Evolutionary conservation across 2,888 invertebrate species (phyloP).

Genomic region (Agrotis ipsilon): DNA sequence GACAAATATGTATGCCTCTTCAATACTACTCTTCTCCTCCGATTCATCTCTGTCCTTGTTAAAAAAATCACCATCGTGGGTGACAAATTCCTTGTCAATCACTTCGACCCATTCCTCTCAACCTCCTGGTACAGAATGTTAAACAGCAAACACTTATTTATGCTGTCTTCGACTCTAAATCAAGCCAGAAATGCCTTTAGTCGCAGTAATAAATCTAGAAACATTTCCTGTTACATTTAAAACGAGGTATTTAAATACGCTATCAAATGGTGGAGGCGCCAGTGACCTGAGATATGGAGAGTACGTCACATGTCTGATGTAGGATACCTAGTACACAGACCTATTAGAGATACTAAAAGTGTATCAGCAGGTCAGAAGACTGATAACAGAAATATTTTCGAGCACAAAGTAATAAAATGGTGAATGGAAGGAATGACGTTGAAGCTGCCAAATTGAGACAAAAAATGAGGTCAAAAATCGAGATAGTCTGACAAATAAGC

Average conservation of each 20-base stretch:
- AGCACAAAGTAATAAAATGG: conserved; percentile 28
- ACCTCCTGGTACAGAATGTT: conserved; percentile 43
- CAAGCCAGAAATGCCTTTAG: conserved; percentile 37
- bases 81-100: conserved; percentile 60
- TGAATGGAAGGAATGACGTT: not conserved
- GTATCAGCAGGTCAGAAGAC: conserved; percentile 61
- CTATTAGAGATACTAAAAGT: conserved; percentile 58
- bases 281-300: conserved; percentile 69
- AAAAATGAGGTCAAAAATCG: not conserved
- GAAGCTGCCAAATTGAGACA: not conserved
- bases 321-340: conserved; percentile 64
- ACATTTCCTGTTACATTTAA: conserved; percentile 49
- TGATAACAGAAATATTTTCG: conserved; percentile 49
- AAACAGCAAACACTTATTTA: conserved; percentile 44
- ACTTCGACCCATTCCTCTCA: conserved; percentile 23
- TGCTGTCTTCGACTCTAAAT: conserved; percentile 43
- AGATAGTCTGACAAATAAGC: not conserved
- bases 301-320: conserved; percentile 56
- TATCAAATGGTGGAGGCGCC: conserved; percentile 67
- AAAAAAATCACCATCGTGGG: conserved; percentile 6
- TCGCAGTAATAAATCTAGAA: conserved; percentile 37
- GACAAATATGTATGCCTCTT: not conserved
- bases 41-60: conserved; percentile 4
- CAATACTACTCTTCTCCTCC: not conserved
- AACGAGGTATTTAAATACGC: conserved; percentile 48